These are phyloP conservation scores for Phocoena phocoena DNA, from an alignment of 2,113 vertebrate species.

Conservation along the genomic window DNA sequence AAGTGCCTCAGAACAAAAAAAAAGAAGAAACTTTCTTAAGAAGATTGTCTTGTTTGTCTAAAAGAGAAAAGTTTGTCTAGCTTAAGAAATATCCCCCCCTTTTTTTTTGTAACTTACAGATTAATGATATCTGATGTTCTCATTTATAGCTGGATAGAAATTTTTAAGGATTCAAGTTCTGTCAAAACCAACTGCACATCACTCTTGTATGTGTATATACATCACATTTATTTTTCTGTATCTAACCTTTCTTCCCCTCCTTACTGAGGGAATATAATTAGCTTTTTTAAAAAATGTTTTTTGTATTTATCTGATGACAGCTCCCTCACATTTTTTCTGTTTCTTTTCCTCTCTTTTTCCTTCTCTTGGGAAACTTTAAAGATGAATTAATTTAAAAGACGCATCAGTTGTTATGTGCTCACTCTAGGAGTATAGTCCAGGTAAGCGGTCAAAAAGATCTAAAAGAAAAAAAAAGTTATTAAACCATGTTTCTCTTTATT, in stretches of 20 bases:
- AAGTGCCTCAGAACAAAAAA: neutral
- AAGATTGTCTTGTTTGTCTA: neutral
- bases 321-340: neutral
- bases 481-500: slow-evolving; percentile 32
- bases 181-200: neutral
- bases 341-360: neutral
- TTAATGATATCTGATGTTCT: slow-evolving; percentile 47
- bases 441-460: slow-evolving; percentile 10
- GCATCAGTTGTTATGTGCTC: neutral
- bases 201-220: neutral
- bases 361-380: slow-evolving; percentile 34
- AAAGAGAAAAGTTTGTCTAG: slow-evolving; percentile 29
- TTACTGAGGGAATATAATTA: slow-evolving; percentile 16
- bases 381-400: slow-evolving; percentile 46
- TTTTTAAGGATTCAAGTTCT: slow-evolving; percentile 28
- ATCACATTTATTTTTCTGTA: slow-evolving; percentile 10
- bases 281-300: neutral
- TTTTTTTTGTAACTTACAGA: slow-evolving; percentile 21
- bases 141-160: slow-evolving; percentile 34
- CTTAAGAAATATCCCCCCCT: neutral
- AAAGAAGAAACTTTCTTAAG: neutral
- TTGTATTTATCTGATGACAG: slow-evolving; percentile 8
- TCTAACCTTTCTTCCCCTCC: slow-evolving; percentile 4
- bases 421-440: slow-evolving; percentile 10
- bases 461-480: slow-evolving; percentile 32